Conservation (phyloP, 37 sponge, comb jelly and placozoan species). For the Ianthella basta region DNA sequence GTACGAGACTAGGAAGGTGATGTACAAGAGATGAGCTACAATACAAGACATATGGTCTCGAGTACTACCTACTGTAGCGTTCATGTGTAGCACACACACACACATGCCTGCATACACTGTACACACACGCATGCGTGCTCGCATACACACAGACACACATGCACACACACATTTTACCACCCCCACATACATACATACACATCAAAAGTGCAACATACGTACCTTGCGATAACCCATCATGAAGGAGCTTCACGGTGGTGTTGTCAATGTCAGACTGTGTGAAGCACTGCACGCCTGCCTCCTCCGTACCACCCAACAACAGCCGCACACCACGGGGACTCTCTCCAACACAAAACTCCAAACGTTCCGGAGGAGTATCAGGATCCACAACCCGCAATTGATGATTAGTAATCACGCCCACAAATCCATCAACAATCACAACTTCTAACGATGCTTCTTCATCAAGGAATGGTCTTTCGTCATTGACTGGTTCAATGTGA, state of each 20-base stretch:
- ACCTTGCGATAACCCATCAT: background rate
- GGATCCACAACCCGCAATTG: constrained; percentile 42
- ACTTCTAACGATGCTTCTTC: background rate
- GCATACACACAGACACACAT: background rate
- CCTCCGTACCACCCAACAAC: background rate
- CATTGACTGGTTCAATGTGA: constrained; percentile 40
- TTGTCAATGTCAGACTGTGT: constrained; percentile 58
- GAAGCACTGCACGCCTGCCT: constrained; percentile 13
- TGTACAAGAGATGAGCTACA: too few species aligned
- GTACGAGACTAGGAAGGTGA: too few species aligned
- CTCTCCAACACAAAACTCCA: constrained; percentile 5
- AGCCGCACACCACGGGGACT: constrained; percentile 12
- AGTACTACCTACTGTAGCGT: background rate
- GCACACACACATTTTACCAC: too few species aligned
- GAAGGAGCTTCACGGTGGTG: constrained; percentile 10
- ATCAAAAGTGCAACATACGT: too few species aligned
- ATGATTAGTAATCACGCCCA: background rate
- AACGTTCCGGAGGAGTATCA: constrained; percentile 48
- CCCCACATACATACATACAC: too few species aligned
- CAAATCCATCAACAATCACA: constrained; percentile 32
- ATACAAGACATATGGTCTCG: too few species aligned
- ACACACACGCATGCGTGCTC: background rate
- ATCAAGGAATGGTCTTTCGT: constrained; percentile 29
- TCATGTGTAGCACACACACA: background rate
- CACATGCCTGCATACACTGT: background rate